phyloP scores from a whole-genome alignment of 2,797 vertebrate genomes.

The Ptychadena robeensis region DNA sequence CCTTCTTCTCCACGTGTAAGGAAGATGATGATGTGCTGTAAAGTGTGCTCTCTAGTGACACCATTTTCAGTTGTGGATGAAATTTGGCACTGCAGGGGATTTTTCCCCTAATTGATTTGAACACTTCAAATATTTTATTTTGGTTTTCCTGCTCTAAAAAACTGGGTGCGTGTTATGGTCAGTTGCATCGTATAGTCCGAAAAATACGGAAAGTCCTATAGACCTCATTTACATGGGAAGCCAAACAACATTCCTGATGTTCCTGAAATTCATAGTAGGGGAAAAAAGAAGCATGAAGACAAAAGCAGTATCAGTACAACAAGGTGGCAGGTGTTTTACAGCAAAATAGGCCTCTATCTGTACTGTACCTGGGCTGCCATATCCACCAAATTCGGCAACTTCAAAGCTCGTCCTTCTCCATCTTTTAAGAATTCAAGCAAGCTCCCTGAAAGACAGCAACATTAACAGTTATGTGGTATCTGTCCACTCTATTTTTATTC shows the following conservation, averaged over 20 bases:
- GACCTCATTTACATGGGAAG: not conserved
- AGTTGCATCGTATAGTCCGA: no score
- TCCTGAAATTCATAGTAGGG: not conserved
- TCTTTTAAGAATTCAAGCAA: conserved; percentile 96
- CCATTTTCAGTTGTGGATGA: no score
- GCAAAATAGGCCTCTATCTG: not conserved
- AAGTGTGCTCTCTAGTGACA: no score
- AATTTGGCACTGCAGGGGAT: no score
- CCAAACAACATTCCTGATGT: not conserved
- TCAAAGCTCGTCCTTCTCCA: conserved; percentile 91
- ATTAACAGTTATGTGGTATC: not conserved
- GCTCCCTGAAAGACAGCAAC: conserved; percentile 79
- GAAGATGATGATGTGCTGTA: no score
- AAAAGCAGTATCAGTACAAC: not conserved
- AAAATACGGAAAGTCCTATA: no score
- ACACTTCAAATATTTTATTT: no score
- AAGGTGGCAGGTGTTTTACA: not conserved
- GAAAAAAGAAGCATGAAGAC: no score
- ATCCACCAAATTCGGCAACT: conserved; percentile 94
- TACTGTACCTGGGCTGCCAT: conserved; percentile 93
- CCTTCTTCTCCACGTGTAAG: no score
- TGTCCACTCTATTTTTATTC: not conserved
- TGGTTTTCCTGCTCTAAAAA: no score
- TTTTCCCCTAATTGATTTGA: no score
- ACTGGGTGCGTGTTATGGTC: no score